Conservation (phyloP, 2,888 invertebrate species). For the Drosophila tanythrix region DNA sequence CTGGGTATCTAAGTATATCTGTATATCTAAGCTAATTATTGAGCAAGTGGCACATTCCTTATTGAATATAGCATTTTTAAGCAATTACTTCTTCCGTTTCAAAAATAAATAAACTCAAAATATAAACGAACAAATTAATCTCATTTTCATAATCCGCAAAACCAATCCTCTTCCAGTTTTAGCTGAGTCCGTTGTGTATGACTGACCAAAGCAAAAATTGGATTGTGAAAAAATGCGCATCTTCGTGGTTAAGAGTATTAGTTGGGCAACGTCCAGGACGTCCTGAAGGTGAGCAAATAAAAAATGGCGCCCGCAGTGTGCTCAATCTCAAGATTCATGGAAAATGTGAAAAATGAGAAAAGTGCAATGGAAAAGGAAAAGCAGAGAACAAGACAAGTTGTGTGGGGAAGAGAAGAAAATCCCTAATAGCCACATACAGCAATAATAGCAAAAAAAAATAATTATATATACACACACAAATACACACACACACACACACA, state of each 20-base stretch:
- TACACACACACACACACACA: neutral
- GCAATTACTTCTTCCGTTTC: neutral
- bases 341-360: conserved; percentile 43
- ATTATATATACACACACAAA: neutral
- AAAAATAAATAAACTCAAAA: neutral
- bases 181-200: conserved; percentile 28
- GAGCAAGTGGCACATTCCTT: no score
- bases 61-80: no score
- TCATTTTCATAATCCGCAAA: neutral
- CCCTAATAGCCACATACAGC: conserved; percentile 35
- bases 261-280: neutral
- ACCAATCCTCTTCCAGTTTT: neutral
- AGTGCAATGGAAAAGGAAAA: conserved; percentile 50
- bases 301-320: conserved; percentile 62
- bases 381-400: conserved; percentile 25
- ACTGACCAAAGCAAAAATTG: conserved; percentile 31
- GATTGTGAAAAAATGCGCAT: conserved; percentile 50
- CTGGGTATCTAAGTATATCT: neutral
- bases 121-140: neutral
- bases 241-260: conserved; percentile 1
- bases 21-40: no score
- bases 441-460: conserved; percentile 25
- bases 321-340: conserved; percentile 74
- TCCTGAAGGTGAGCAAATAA: conserved; percentile 55
- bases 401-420: conserved; percentile 11